phyloP scores from a whole-genome alignment of 2,797 vertebrate genomes.

The Glyptemys insculpta region DNA sequence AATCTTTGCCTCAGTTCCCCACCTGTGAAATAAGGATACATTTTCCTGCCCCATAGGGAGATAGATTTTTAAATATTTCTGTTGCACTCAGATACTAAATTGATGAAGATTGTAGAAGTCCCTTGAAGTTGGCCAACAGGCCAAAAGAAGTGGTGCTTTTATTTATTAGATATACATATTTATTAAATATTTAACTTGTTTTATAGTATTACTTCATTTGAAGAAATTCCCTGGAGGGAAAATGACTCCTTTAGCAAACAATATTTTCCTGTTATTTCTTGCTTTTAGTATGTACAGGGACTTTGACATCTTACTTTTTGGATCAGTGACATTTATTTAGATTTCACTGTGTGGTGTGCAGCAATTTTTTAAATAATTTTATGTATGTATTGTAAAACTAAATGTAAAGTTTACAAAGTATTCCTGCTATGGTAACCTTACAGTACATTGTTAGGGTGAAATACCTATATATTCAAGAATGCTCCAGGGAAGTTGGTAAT shows the following conservation, averaged over 20 bases:
- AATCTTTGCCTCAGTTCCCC: neutral
- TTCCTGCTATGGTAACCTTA: neutral
- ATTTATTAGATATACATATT: neutral
- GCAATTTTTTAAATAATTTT: neutral
- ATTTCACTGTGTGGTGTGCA: neutral
- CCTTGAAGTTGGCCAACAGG: neutral
- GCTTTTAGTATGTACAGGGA: neutral
- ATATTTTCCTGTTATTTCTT: fast-evolving
- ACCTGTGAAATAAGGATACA: neutral
- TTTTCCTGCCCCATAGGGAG: neutral
- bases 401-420: neutral
- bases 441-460: fast-evolving
- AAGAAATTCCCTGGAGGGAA: fast-evolving
- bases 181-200: neutral
- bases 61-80: neutral
- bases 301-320: neutral
- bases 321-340: neutral
- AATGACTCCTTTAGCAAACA: fast-evolving
- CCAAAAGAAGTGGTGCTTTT: neutral
- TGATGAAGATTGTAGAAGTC: neutral
- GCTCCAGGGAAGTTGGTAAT: fast-evolving
- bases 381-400: neutral
- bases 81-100: neutral
- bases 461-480: fast-evolving
- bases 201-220: neutral